These are phyloP conservation scores for Pseudonaja textilis DNA, from an alignment of 2,113 vertebrate species.

Conservation along the genomic window DNA sequence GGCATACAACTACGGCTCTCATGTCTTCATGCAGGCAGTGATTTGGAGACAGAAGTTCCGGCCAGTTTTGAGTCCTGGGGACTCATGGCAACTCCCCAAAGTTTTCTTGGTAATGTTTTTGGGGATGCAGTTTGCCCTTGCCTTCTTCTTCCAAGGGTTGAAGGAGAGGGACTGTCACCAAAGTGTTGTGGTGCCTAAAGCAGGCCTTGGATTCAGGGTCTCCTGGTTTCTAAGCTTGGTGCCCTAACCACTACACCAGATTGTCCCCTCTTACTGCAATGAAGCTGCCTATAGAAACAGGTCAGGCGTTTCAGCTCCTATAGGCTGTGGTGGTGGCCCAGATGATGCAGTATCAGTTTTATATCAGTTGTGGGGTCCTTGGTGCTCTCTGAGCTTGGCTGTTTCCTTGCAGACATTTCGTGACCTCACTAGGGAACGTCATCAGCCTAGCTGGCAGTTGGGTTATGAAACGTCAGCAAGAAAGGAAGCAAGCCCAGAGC, in stretches of 20 bases:
- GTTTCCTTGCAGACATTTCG: no score
- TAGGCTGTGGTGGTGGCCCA: background rate
- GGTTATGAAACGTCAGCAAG: no score
- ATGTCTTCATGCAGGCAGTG: background rate
- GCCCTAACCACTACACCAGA: background rate
- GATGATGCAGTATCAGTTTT: background rate
- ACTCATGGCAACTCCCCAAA: background rate
- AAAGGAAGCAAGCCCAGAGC: no score
- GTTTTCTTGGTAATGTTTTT: background rate
- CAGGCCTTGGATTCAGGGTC: background rate
- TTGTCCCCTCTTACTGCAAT: background rate
- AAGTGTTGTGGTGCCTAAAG: background rate
- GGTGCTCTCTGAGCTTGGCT: no score
- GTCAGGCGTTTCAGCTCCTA: background rate
- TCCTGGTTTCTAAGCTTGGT: background rate
- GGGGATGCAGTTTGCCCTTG: background rate
- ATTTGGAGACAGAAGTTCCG: background rate
- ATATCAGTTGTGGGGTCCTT: background rate
- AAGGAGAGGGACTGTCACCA: background rate
- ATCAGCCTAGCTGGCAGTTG: no score
- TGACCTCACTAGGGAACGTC: no score
- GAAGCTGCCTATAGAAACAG: background rate
- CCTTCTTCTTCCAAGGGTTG: background rate
- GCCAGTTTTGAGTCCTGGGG: background rate
- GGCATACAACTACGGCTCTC: no score